Evolutionary conservation across 2,797 vertebrate genomes (phyloP), one percentile per base, ranked within the genome.

Genomic region (Acestrorhynchus altus): DNA sequence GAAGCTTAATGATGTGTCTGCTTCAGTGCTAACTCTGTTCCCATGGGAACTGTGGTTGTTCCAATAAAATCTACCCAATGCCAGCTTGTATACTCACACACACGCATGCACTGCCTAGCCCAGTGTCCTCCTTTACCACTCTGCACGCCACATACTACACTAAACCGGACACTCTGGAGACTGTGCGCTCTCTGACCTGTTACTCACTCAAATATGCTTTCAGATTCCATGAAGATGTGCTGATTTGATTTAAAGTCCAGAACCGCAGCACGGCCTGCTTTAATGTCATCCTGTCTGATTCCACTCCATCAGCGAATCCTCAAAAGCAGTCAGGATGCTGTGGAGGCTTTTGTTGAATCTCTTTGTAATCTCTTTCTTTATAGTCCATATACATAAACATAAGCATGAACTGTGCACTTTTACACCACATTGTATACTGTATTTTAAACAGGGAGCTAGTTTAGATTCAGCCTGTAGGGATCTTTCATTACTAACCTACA

Each of bases 121-220:
- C 57, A 60, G 28, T 35, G 57, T 26, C 57, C 57, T 35, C 57
- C 57, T 60, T 60, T 35, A 60, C 57, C 57, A 10, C 57, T 59
- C 26, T 31, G 26, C 56, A 59, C 5, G 13, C 26, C 56, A 31
- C 12, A 16, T n/a, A 31, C 13, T 4, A 26, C 26, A 4, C n/a
- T 24, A 18, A 28, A 31, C 24, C 26, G 15, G 26, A 18, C 12
- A 3, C 24, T 31, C 57, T 31, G 57, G 57, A 60, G 57, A 60
- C 24, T 4, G 6, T 18, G 8, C 15, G 28, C 26, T 60, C 57
- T 28, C 57, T 60, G 15, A 60, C 57, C 13, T 31, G 5, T 59
- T 31, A 28, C 56, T 28, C 26, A 31, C 26, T 28, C 11, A 31
- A 31, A 59, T 1, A 31, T 15, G 56, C 56, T 31, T 20, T 13